Base-by-base conservation (phyloP, 2,888 invertebrate species). In the Lepeophtheirus nordmannii region DNA sequence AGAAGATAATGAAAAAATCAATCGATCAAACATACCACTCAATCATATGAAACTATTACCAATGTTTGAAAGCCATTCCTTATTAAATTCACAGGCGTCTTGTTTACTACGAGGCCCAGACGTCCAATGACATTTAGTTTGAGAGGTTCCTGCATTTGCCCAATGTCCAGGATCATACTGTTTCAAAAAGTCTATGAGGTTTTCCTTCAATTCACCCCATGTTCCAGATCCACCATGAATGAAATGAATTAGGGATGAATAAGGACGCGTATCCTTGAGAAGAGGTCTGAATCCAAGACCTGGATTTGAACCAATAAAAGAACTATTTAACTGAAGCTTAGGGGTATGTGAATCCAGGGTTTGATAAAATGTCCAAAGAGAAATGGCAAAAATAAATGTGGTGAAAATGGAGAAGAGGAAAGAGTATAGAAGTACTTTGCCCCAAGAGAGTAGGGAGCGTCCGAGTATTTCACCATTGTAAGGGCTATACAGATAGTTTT, bases 51-150 rank as follows among this genome's bases (percentile, higher is more conserved):
- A 2, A 30, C 30, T 30, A 5, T 11, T 38, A n/a, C 65, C 58
- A 37, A 30, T 30, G 37, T 65, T 38, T 9, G 56, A 56, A 57
- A 65, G 58, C 65, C 58, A 65, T 40, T 65, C 65, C 10, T 37
- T 65, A 39, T 65, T 65, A 23, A 65, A 65, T 58, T 65, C 65
- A 58, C 65, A 65, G 5, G 39, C 57, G 38, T 65, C 65, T n/a
- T 65, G 38, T 58, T 39, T 65, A 58, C 41, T 23, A 11, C 39
- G 17, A 10, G 62, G 62, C 14, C n/a, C 17, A n/a, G 40, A 17
- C 20, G n/a, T 17, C 62, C 62, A 62, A 17, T 37, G 38, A 62
- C 62, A 62, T 23, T 62, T 62, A 41, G 62, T 62, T 17, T 62
- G 62, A 2, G 62, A 62, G 17, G 62, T 41, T 38, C 62, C 62